Conservation (phyloP, 2,888 invertebrate genomes). For the Harmothoe impar region DNA sequence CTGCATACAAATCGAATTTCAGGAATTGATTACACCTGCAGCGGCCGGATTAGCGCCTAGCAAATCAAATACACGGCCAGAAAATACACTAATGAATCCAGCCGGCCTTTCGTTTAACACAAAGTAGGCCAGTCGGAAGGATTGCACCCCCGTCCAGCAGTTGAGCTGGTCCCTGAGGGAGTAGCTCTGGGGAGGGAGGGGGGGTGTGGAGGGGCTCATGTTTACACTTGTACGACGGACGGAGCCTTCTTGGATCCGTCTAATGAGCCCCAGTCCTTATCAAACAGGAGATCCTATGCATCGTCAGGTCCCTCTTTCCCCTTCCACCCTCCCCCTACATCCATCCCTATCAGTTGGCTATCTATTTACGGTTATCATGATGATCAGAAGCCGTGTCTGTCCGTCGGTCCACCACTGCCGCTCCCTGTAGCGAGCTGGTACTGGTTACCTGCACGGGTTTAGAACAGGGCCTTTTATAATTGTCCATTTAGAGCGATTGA, state of each 20-base stretch:
- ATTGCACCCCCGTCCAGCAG: neutral
- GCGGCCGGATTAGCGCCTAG: constrained; percentile 4
- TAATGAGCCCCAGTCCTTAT: neutral
- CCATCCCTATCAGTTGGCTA: no score
- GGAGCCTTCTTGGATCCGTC: neutral
- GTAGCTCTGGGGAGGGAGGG: neutral
- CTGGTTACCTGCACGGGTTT: no score
- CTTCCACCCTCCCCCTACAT: no score
- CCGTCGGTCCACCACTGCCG: no score
- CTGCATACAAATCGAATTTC: neutral
- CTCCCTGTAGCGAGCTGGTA: no score
- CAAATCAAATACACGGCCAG: neutral
- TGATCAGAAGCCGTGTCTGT: no score
- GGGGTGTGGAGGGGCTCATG: neutral
- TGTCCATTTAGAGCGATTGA: no score
- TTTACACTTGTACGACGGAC: neutral
- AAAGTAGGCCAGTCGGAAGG: neutral
- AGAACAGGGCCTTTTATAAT: no score
- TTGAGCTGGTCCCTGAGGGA: neutral
- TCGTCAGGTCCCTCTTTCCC: neutral
- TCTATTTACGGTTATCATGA: no score
- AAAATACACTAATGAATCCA: constrained; percentile 5
- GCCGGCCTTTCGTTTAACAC: neutral
- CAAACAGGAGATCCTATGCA: neutral
- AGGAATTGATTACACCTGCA: neutral